These are phyloP conservation scores for Dicentrarchus labrax DNA, from an alignment of 2,113 vertebrate species.

Conservation along the genomic window DNA sequence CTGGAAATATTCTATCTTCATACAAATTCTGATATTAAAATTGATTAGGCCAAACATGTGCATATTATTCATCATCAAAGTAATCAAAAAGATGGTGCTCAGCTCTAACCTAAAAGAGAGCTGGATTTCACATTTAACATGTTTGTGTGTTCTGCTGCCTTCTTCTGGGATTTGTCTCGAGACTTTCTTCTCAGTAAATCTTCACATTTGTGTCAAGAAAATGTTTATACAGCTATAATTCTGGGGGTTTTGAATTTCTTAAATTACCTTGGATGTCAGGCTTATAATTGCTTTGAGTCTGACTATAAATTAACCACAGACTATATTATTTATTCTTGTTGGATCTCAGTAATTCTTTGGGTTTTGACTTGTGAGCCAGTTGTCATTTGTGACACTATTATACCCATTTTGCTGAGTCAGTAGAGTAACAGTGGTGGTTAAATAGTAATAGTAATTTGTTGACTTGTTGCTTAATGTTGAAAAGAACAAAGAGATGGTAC, in stretches of 20 bases:
- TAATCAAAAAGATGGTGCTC: neutral
- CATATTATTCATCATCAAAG: neutral
- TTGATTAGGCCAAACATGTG: constrained; percentile 8
- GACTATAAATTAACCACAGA: constrained; percentile 24
- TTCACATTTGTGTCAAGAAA: constrained; percentile 44
- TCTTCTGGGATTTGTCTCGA: neutral
- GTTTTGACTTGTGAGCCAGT: neutral
- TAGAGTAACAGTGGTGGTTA: neutral
- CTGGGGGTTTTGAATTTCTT: constrained; percentile 44
- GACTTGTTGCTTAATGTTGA: neutral
- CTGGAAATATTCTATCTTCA: neutral
- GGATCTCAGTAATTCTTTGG: constrained; percentile 24
- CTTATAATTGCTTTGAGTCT: constrained; percentile 37
- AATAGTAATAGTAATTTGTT: neutral
- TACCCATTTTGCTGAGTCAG: constrained; percentile 9
- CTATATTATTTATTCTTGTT: constrained; percentile 39
- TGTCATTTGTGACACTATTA: constrained; percentile 1
- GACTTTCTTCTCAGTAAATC: constrained; percentile 21
- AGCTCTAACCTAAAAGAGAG: constrained; percentile 16
- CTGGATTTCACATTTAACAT: constrained; percentile 15
- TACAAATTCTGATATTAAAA: neutral
- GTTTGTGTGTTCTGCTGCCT: constrained; percentile 3
- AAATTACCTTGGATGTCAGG: constrained; percentile 5
- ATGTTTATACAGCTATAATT: constrained; percentile 52
- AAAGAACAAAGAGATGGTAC: constrained; percentile 1